Conservation (phyloP, 1,140 invertebrate species). For the Dermatophagoides farinae region DNA sequence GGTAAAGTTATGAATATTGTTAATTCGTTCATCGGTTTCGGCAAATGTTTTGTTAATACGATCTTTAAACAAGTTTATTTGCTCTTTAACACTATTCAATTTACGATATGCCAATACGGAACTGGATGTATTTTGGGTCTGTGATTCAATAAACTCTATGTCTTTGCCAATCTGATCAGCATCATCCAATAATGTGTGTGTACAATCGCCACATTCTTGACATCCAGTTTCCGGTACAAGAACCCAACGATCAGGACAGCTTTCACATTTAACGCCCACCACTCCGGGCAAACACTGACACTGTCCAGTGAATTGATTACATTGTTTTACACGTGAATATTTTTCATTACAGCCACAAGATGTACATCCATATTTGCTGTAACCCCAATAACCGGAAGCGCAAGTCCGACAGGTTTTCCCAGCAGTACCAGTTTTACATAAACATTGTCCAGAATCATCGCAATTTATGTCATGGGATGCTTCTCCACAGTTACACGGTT, state of each 20-base stretch:
- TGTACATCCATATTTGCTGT: constrained; percentile 56
- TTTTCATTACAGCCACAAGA: constrained; percentile 66
- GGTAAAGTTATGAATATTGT: not conserved
- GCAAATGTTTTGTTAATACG: not conserved
- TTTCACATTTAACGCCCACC: constrained; percentile 79
- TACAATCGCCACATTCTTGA: constrained; percentile 62
- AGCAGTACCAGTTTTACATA: constrained; percentile 45
- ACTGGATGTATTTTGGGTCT: constrained; percentile 48
- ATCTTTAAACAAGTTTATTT: constrained; percentile 33
- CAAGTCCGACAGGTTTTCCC: constrained; percentile 73
- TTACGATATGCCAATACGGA: constrained; percentile 55
- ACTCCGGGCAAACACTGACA: constrained; percentile 88
- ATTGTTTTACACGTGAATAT: constrained; percentile 68
- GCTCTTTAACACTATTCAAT: constrained; percentile 47
- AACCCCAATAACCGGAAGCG: constrained; percentile 79
- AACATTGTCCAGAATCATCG: constrained; percentile 54
- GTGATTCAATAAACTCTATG: constrained; percentile 40
- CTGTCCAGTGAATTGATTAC: constrained; percentile 64
- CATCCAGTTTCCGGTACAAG: constrained; percentile 38
- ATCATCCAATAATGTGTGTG: constrained; percentile 61
- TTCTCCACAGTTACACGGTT: constrained; percentile 52
- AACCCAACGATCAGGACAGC: constrained; percentile 66
- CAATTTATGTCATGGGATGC: constrained; percentile 62
- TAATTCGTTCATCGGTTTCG: not conserved
- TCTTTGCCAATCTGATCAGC: constrained; percentile 46